Conservation (phyloP, 2,888 invertebrate genomes). For the Oxyteleia sp. region DNA sequence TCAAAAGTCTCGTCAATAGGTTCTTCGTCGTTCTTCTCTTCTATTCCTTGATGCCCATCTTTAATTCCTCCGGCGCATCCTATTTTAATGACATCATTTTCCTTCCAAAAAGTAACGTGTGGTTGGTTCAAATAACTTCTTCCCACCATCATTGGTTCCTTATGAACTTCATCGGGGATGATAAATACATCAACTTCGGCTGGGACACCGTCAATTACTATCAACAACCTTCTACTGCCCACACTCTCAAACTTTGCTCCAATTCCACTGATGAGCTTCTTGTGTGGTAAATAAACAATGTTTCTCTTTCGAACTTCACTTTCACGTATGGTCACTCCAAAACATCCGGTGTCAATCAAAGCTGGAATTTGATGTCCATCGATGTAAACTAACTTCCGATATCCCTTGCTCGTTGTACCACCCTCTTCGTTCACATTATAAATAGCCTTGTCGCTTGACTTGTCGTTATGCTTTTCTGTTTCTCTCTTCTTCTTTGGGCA, state of each 20-base stretch:
- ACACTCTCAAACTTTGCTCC: slow-evolving; percentile 1
- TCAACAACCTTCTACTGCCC: slow-evolving; percentile 2
- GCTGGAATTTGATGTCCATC: slow-evolving; percentile 10
- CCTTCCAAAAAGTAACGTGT: slow-evolving; percentile 14
- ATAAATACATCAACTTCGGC: slow-evolving; percentile 23
- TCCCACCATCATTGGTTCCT: slow-evolving; percentile 17
- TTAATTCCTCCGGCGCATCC: background rate
- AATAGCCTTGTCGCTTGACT: background rate
- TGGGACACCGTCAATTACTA: background rate
- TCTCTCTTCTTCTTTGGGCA: slow-evolving; percentile 7
- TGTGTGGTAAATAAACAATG: slow-evolving; percentile 4
- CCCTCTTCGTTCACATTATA: background rate
- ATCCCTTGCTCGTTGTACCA: background rate
- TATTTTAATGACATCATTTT: background rate
- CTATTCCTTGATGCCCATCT: background rate
- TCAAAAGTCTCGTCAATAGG: background rate
- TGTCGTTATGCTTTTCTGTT: too few species aligned
- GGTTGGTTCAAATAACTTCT: slow-evolving; percentile 17
- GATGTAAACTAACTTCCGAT: slow-evolving; percentile 9
- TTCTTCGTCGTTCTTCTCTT: background rate
- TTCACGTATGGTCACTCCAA: slow-evolving; percentile 25
- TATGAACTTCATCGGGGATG: slow-evolving; percentile 11
- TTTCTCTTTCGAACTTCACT: background rate
- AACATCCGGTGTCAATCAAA: slow-evolving; percentile 34
- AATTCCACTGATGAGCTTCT: slow-evolving; percentile 11